Conservation (phyloP, 2,888 invertebrate species). For the Marasmarcha lunaedactyla region DNA sequence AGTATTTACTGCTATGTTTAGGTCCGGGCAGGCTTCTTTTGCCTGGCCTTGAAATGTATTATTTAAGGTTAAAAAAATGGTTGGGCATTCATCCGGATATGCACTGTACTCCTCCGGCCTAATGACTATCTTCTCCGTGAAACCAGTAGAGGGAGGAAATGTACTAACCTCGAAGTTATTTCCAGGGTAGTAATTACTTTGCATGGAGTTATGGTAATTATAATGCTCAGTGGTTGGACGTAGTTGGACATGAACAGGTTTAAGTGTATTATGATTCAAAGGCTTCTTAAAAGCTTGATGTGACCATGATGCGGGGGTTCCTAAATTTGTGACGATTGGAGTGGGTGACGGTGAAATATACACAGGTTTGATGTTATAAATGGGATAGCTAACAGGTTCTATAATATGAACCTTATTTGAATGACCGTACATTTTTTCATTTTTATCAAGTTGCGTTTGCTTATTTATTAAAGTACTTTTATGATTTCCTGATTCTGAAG, state of each 20-base stretch:
- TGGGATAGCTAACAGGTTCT: constrained; percentile 19
- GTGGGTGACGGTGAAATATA: constrained; percentile 41
- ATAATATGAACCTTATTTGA: constrained; percentile 39
- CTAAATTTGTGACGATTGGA: constrained; percentile 56
- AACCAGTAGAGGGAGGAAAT: constrained; percentile 43
- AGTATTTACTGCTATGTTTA: constrained; percentile 78
- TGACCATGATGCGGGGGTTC: constrained; percentile 45
- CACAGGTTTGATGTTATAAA: constrained; percentile 23
- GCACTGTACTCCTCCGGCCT: constrained; percentile 58
- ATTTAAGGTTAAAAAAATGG: constrained; percentile 66
- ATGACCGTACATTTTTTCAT: constrained; percentile 28
- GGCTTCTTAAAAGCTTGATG: constrained; percentile 16
- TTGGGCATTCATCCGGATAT: constrained; percentile 61
- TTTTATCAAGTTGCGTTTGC: constrained; percentile 14
- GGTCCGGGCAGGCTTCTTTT: constrained; percentile 76
- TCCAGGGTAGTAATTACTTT: constrained; percentile 30
- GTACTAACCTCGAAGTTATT: constrained; percentile 50
- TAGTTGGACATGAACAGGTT: constrained; percentile 29
- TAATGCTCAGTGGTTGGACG: constrained; percentile 34
- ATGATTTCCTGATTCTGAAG: no score
- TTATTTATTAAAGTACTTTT: constrained; percentile 12
- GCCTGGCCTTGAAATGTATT: constrained; percentile 66
- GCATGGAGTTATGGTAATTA: constrained; percentile 35
- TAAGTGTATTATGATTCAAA: constrained; percentile 30
- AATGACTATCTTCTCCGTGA: constrained; percentile 58